Conservation (phyloP, 2,888 invertebrate genomes). For the Heliconius hortense region DNA sequence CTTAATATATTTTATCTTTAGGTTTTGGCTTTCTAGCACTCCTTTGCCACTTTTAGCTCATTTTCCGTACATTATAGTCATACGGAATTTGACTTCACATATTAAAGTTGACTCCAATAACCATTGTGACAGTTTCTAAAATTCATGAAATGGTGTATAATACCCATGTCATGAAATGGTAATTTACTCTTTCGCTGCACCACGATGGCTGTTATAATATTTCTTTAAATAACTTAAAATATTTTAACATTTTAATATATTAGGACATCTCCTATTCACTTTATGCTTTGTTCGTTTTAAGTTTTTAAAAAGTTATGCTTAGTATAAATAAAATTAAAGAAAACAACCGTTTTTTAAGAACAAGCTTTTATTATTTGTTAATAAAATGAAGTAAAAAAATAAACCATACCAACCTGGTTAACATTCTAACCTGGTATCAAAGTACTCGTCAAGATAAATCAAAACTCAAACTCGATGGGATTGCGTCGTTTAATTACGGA, state of each 20-base stretch:
- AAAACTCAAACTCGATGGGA: too few species aligned
- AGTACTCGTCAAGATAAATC: too few species aligned
- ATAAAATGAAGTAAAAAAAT: too few species aligned
- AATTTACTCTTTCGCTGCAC: not conserved
- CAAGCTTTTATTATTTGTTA: too few species aligned
- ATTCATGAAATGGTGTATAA: not conserved
- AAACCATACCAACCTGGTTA: too few species aligned
- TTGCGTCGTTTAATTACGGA: too few species aligned
- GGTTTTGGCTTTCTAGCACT: not conserved
- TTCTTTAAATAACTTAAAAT: too few species aligned
- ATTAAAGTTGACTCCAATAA: not conserved
- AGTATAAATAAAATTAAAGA: not conserved
- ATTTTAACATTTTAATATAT: not conserved
- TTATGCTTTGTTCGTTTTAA: not conserved
- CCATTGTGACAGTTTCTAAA: not conserved
- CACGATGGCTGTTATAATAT: not conserved
- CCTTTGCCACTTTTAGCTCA: not conserved
- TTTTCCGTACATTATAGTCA: not conserved
- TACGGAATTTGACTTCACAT: not conserved
- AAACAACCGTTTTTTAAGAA: too few species aligned
- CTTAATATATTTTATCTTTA: not conserved
- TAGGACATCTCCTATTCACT: not conserved
- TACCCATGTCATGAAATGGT: not conserved
- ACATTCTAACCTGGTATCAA: too few species aligned
- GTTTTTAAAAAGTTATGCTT: not conserved